Evolutionary conservation across 2,888 invertebrate species (phyloP).

Genomic region (Drosophila putrida): DNA sequence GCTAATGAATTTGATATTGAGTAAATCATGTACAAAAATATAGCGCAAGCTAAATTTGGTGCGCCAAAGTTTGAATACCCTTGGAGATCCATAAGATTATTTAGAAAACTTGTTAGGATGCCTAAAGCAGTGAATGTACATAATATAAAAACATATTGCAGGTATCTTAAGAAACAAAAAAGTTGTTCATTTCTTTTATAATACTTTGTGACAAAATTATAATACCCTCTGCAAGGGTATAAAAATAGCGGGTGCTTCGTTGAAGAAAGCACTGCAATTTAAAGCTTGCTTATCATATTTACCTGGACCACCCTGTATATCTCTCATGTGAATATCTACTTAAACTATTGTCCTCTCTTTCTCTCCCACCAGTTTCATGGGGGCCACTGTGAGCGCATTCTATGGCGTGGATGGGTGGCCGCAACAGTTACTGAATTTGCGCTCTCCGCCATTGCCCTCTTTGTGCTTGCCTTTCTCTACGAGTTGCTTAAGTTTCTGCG

Average conservation of each 20-base stretch:
- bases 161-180: too few relatives aligned
- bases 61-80: too few relatives aligned
- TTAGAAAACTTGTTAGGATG: too few relatives aligned
- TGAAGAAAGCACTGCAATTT: background rate
- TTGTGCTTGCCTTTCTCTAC: constrained; percentile 95
- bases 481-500: constrained; percentile 96
- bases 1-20: constrained; percentile 43
- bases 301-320: constrained; percentile 17
- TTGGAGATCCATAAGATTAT: too few relatives aligned
- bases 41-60: too few relatives aligned
- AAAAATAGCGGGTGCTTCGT: constrained; percentile 46
- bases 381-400: constrained; percentile 91
- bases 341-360: constrained; percentile 3
- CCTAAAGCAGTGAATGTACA: too few relatives aligned
- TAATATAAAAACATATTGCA: too few relatives aligned
- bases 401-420: constrained; percentile 93
- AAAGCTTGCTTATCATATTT: background rate
- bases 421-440: constrained; percentile 91
- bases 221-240: background rate
- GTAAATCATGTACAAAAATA: constrained; percentile 16
- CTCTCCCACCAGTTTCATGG: constrained; percentile 90
- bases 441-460: constrained; percentile 95
- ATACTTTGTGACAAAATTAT: too few relatives aligned
- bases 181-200: too few relatives aligned
- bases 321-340: background rate